Evolutionary conservation across 2,113 vertebrate species (phyloP), one percentile per base, ranked within the genome.

Genomic region (Cyanoderma ruficeps): DNA sequence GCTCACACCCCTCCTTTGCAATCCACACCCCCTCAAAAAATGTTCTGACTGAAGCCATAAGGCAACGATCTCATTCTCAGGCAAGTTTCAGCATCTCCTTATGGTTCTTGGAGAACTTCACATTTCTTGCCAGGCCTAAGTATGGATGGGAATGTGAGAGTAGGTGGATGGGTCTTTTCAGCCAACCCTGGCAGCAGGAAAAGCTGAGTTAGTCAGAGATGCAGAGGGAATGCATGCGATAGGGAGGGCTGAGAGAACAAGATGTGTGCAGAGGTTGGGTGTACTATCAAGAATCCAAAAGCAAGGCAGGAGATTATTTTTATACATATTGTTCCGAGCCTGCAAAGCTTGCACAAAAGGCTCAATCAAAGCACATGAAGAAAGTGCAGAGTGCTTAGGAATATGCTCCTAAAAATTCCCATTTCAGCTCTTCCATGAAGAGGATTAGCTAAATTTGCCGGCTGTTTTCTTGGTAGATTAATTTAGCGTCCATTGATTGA

Each of bases 21-120:
- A 89, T 90, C 65, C 59, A 87, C 94, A 82, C 92, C 92, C 83
- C 93, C 94, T 79, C 95, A 95, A 91, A 96, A 95, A 96, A 94
- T 87, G 87, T 95, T 96, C 96, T 95, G 96, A 96, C 95, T 96
- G 94, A 95, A 95, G 94, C 94, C 95, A 95, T 97, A 97, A 94
- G 96, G 94, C 87, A 95, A 87, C 85, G 65, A 95, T 96, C 91
- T 94, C 88, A 60, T 94, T 96, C 86, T 90, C 47, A 83, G 63
- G 81, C 94, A 88, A 75, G 52, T 90, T 94, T 85, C 92, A 95
- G 37, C 79, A 81, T 90, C 55, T 95, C 95, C 94, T 94, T 97
- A 96, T 96, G 94, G 87, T 56, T 94, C 88, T 67, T 70, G 68
- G 64, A 96, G 92, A 94, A 94, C 71, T 87, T 95, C 64, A 80